A percentile compares a stretch with the other conserved stretches of the same genome.
Evolutionary conservation across 2,888 invertebrate species (phyloP).

Genomic region (Romanomermis culicivorax): DNA sequence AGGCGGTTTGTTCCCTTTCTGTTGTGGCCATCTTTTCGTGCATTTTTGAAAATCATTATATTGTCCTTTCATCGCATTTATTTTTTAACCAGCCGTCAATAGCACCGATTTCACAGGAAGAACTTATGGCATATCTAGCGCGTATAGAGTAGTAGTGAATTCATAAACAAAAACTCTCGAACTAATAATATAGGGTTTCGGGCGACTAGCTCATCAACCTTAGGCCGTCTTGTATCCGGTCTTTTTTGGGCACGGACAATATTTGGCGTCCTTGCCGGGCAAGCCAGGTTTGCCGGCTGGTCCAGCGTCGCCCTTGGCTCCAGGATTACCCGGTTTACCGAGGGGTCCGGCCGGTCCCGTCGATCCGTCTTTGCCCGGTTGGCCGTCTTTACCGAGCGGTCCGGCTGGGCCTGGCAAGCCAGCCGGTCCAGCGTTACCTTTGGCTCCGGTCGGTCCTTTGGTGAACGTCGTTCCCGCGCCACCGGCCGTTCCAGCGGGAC

Average conservation of each 20-base stretch:
- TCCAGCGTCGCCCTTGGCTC: slow-evolving; percentile 28
- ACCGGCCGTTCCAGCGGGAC: slow-evolving; percentile 17
- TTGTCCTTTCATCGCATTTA: too few species aligned
- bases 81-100: too few species aligned
- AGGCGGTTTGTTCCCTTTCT: too few species aligned
- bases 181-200: too few species aligned
- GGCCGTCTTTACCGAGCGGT: slow-evolving; percentile 39
- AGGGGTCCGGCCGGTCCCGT: slow-evolving; percentile 36
- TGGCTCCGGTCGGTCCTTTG: slow-evolving; percentile 36
- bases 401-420: slow-evolving; percentile 24
- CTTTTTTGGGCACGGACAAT: slow-evolving; percentile 16
- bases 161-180: too few species aligned
- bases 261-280: slow-evolving; percentile 22
- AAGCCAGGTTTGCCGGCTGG: slow-evolving; percentile 28
- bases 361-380: slow-evolving; percentile 40
- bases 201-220: too few species aligned
- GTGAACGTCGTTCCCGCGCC: slow-evolving; percentile 38
- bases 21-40: too few species aligned
- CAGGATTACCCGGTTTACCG: slow-evolving; percentile 41
- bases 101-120: too few species aligned
- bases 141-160: too few species aligned
- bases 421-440: slow-evolving; percentile 23
- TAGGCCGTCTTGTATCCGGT: not conserved
- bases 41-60: too few species aligned
- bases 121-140: too few species aligned